Evolutionary conservation across 2,888 invertebrate genomes (phyloP).

Genomic region (Nezara viridula): DNA sequence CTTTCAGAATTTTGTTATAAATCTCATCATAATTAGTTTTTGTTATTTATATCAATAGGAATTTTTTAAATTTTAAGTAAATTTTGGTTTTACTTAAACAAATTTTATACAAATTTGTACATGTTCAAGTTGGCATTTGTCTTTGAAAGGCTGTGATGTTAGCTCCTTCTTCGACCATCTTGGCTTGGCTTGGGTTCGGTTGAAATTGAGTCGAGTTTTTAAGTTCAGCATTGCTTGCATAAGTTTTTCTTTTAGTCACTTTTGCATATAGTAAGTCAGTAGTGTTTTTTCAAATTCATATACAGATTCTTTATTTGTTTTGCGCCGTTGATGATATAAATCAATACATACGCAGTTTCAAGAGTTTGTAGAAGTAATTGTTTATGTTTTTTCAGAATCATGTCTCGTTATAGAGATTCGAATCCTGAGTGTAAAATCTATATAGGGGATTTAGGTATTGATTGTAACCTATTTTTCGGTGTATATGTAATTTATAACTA

Average conservation of each 20-base stretch:
- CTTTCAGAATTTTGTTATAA: not conserved
- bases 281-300: not conserved
- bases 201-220: not conserved
- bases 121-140: slow-evolving; percentile 48
- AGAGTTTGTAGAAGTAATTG: not conserved
- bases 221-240: not conserved
- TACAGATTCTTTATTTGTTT: not conserved
- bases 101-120: not conserved
- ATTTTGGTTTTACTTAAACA: not conserved
- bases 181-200: slow-evolving; percentile 55
- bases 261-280: not conserved
- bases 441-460: slow-evolving; percentile 93
- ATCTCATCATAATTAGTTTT: not conserved
- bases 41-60: not conserved
- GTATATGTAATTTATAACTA: not conserved
- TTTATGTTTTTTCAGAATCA: slow-evolving; percentile 67
- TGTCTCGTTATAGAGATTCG: slow-evolving; percentile 79
- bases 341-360: not conserved
- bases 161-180: slow-evolving; percentile 48
- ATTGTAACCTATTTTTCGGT: slow-evolving; percentile 66
- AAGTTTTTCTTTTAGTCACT: not conserved
- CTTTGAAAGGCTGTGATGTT: slow-evolving; percentile 5
- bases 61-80: not conserved
- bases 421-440: slow-evolving; percentile 91
- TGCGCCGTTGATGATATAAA: not conserved